These are phyloP conservation scores for Pinna nobilis DNA, from an alignment of 1,140 invertebrate species.

Conservation along the genomic window DNA sequence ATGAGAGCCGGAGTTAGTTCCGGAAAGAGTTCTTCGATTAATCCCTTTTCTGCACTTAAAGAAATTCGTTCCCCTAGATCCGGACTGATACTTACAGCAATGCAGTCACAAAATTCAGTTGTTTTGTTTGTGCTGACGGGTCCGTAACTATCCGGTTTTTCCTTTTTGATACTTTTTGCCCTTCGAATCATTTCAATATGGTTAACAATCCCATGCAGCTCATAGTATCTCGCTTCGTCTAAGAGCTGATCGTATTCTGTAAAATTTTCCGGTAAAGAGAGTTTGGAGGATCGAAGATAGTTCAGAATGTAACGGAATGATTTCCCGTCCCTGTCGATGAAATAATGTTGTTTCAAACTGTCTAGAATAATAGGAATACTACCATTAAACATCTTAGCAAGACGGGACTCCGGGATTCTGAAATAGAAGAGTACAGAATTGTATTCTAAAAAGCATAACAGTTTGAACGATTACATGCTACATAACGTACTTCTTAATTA, in stretches of 20 bases:
- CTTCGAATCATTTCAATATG: slow-evolving; percentile 85
- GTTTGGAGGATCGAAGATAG: slow-evolving; percentile 92
- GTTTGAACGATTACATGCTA: no score
- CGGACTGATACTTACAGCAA: slow-evolving; percentile 90
- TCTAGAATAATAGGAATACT: slow-evolving; percentile 96
- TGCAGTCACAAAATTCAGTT: slow-evolving; percentile 79
- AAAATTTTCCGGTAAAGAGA: slow-evolving; percentile 92
- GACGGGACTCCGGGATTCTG: slow-evolving; percentile 93
- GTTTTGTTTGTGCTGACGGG: background rate
- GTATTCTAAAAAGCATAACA: background rate
- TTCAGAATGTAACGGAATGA: slow-evolving; percentile 98
- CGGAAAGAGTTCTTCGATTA: slow-evolving; percentile 89
- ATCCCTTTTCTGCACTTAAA: slow-evolving; percentile 85
- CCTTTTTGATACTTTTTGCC: slow-evolving; percentile 77
- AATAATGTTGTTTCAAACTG: slow-evolving; percentile 97
- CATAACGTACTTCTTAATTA: no score
- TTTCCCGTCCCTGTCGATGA: slow-evolving; percentile 95
- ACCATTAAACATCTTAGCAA: slow-evolving; percentile 97
- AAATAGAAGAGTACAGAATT: slow-evolving; percentile 4
- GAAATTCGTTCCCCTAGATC: slow-evolving; percentile 92
- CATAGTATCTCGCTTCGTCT: slow-evolving; percentile 94
- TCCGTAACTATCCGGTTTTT: slow-evolving; percentile 44
- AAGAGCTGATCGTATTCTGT: slow-evolving; percentile 90
- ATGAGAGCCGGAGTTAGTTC: slow-evolving; percentile 90
- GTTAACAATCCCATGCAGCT: slow-evolving; percentile 81